These are phyloP conservation scores for Enhydra lutris DNA, from an alignment of 2,113 vertebrate genomes.

Conservation along the genomic window DNA sequence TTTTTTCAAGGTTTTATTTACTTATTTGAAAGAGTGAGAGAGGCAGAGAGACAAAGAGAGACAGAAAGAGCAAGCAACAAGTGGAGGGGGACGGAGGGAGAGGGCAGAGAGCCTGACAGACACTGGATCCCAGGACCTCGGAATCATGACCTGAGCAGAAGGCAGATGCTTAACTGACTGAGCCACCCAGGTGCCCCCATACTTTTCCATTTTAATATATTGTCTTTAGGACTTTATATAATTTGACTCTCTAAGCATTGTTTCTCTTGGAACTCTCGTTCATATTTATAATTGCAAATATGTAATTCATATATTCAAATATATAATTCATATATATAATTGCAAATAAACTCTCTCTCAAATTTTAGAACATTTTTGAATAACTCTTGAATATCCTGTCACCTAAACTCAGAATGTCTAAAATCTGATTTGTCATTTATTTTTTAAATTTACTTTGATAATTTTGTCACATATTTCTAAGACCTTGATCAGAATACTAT, in stretches of 20 bases:
- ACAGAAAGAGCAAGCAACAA: too few relatives aligned
- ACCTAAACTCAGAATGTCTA: not conserved
- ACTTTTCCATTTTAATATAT: slow-evolving; percentile 26
- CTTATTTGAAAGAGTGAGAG: too few relatives aligned
- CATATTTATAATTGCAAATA: not conserved
- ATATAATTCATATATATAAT: not conserved
- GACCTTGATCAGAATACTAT: not conserved
- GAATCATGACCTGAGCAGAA: too few relatives aligned
- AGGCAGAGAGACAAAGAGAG: too few relatives aligned
- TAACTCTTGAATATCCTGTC: not conserved
- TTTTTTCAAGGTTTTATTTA: too few relatives aligned
- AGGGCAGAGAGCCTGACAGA: too few relatives aligned
- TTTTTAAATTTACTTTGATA: not conserved
- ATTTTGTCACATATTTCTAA: not conserved
- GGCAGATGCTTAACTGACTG: too few relatives aligned
- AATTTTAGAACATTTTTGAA: not conserved
- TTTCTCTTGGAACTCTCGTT: not conserved
- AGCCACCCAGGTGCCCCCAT: too few relatives aligned
- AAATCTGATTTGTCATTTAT: not conserved
- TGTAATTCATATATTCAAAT: too few relatives aligned
- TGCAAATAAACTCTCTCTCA: not conserved
- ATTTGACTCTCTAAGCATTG: not conserved
- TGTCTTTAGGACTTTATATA: not conserved
- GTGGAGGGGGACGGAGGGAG: too few relatives aligned
- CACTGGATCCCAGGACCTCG: too few relatives aligned